phyloP scores from a whole-genome alignment of 1,140 invertebrate species.

The Phortica variegata region DNA sequence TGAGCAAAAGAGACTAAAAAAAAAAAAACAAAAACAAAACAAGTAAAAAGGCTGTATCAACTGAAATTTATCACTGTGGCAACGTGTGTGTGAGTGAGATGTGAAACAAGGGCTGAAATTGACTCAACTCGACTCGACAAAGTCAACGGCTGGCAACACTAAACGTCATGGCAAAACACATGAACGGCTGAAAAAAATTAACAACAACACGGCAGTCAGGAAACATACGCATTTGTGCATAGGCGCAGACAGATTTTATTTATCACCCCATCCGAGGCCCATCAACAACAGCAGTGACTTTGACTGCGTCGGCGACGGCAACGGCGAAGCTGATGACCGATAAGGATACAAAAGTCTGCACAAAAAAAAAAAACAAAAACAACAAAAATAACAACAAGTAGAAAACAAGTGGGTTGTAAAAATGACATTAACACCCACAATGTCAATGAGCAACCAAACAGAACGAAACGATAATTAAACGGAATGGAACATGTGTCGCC shows the following conservation, averaged over 20 bases:
- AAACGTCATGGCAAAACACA: slow-evolving; percentile 18
- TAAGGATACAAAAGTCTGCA: neutral
- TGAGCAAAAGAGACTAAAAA: too few relatives aligned
- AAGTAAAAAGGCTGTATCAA: too few relatives aligned
- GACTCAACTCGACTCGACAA: slow-evolving; percentile 13
- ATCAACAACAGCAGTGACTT: neutral
- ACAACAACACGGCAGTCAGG: neutral
- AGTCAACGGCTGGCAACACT: slow-evolving; percentile 8
- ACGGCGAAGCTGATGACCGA: neutral
- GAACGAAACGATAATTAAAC: too few relatives aligned
- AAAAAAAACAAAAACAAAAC: too few relatives aligned
- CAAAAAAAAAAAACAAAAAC: slow-evolving; percentile 13
- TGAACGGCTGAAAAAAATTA: slow-evolving; percentile 35
- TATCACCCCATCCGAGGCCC: slow-evolving; percentile 28
- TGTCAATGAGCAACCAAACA: too few relatives aligned
- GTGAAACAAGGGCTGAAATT: too few relatives aligned
- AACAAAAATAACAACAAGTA: slow-evolving; percentile 20
- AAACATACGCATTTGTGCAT: slow-evolving; percentile 24
- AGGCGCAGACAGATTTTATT: slow-evolving; percentile 54
- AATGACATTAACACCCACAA: slow-evolving; percentile 1
- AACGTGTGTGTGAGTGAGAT: too few relatives aligned
- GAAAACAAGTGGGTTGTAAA: slow-evolving; percentile 22
- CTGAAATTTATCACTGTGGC: too few relatives aligned
- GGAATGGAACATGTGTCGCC: too few relatives aligned
- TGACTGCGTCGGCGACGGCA: neutral